Conservation (phyloP, 2,113 vertebrate genomes). For the Psittacula cyanocephala region DNA sequence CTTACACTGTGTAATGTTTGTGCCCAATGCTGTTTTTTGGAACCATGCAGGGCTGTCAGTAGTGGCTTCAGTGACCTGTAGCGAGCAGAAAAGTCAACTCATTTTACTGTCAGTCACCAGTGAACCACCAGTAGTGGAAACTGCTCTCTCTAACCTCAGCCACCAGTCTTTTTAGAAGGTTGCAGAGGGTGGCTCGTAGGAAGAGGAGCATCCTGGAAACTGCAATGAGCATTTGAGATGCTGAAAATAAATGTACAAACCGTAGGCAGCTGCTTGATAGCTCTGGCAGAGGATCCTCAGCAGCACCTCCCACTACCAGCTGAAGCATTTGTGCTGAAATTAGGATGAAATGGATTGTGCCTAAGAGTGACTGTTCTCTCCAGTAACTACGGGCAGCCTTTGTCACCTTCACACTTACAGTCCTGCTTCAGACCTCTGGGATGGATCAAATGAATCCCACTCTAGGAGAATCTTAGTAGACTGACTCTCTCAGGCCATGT, state of each 20-base stretch:
- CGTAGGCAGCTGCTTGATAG: neutral
- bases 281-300: neutral
- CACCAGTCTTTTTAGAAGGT: neutral
- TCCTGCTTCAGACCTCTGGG: neutral
- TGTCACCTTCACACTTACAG: neutral
- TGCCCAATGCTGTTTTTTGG: neutral
- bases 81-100: neutral
- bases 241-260: neutral
- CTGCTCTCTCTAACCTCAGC: neutral
- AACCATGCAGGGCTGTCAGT: neutral
- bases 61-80: neutral
- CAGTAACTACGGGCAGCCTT: neutral
- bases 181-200: fast-evolving
- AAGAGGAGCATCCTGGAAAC: neutral
- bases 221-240: neutral
- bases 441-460: neutral
- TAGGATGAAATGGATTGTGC: neutral
- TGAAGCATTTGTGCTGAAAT: neutral
- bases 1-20: neutral
- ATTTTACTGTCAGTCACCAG: neutral
- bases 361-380: neutral
- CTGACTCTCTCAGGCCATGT: neutral
- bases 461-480: neutral
- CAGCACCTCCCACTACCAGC: neutral
- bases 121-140: neutral